A percentile compares a stretch with the other conserved stretches of the same genome.
phyloP scores from a whole-genome alignment of 2,113 vertebrate genomes.

The Trematocara zebra region DNA sequence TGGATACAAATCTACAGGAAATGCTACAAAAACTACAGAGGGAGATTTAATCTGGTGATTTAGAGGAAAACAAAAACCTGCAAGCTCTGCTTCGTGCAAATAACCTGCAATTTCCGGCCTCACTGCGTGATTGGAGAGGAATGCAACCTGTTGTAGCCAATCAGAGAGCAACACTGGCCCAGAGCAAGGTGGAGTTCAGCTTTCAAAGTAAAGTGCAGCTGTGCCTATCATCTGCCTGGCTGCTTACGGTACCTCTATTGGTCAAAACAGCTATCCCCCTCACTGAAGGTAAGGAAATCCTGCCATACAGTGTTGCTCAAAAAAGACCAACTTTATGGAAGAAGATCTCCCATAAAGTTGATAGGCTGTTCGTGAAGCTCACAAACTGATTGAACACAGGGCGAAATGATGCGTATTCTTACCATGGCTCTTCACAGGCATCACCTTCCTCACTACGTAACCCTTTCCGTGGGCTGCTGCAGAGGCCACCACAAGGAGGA shows the following conservation, averaged over 20 bases:
- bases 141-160: conserved; percentile 40
- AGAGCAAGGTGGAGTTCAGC: not conserved
- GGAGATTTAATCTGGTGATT: not conserved
- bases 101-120: not conserved
- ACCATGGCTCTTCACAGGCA: conserved; percentile 89
- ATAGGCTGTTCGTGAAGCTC: not conserved
- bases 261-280: not conserved
- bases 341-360: not conserved
- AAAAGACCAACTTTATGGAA: not conserved
- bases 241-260: not conserved
- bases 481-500: conserved; percentile 77
- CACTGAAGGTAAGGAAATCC: not conserved
- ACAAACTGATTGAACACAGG: not conserved
- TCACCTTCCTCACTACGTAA: conserved; percentile 83
- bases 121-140: conserved; percentile 22
- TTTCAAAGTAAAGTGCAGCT: conserved; percentile 27
- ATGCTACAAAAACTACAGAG: not conserved
- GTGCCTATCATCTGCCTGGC: not conserved
- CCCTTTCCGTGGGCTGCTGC: conserved; percentile 78
- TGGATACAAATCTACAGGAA: not conserved
- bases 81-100: not conserved
- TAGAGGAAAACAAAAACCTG: not conserved
- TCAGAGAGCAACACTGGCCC: conserved; percentile 5
- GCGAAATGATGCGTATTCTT: conserved; percentile 43
- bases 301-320: not conserved